phyloP scores from a whole-genome alignment of 2,113 vertebrate species.

The Leucosticte australis region DNA sequence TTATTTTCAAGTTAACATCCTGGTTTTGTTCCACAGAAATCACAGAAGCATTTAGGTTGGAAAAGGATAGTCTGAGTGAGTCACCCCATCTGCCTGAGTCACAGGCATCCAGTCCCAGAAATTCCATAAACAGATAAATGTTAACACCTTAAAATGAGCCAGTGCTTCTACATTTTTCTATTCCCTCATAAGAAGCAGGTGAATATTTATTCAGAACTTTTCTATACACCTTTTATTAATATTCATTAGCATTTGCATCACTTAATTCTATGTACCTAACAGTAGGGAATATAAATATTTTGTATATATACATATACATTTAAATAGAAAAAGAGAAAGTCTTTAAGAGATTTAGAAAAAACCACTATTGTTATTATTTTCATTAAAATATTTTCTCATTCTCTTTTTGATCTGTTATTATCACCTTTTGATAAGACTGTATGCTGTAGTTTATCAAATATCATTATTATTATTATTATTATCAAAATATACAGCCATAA shows the following conservation, averaged over 20 bases:
- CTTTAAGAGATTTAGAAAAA: neutral
- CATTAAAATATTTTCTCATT: neutral
- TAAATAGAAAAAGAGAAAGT: neutral
- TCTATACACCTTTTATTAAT: neutral
- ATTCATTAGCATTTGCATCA: neutral
- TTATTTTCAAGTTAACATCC: neutral
- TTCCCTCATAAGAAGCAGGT: neutral
- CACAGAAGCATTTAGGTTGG: neutral
- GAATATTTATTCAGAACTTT: neutral
- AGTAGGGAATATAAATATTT: neutral
- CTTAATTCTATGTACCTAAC: neutral
- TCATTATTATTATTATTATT: neutral
- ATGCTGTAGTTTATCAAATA: neutral
- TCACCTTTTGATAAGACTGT: neutral
- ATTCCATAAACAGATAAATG: neutral
- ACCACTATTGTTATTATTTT: neutral
- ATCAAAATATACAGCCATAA: neutral
- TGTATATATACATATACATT: neutral
- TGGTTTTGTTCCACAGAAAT: neutral
- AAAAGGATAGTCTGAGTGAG: neutral
- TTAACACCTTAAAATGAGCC: neutral
- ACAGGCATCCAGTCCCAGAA: neutral
- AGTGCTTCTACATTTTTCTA: neutral
- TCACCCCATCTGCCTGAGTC: neutral
- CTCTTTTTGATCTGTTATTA: neutral